A percentile compares a stretch with the other conserved stretches of the same genome.
phyloP scores from a whole-genome alignment of 2,797 vertebrate genomes.

The Hoplostethus mediterraneus region DNA sequence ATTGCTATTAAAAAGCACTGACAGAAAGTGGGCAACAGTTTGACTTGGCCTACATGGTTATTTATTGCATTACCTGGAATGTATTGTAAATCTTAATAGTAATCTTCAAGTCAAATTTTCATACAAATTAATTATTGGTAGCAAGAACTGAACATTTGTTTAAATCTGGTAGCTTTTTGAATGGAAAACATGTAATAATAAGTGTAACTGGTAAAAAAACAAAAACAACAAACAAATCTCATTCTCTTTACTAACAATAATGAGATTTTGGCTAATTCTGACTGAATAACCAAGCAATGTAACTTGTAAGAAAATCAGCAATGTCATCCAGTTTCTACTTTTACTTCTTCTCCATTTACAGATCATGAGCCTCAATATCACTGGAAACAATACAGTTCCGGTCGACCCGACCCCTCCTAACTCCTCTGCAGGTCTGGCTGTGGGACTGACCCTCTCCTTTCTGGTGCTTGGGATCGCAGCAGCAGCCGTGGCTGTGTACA shows the following conservation, averaged over 20 bases:
- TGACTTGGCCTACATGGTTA: constrained; percentile 16
- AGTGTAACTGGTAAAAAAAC: no score
- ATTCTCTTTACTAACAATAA: no score
- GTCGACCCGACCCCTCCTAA: fast-evolving
- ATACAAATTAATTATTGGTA: background rate
- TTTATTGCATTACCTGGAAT: constrained; percentile 7
- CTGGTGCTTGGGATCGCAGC: constrained; percentile 38
- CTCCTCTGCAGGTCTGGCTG: constrained; percentile 4
- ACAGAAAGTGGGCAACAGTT: background rate
- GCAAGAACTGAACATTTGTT: no score
- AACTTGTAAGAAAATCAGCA: background rate
- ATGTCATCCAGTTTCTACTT: background rate
- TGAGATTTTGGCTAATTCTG: background rate
- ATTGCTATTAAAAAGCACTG: background rate
- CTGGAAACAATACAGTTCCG: constrained; percentile 1
- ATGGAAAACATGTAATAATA: no score
- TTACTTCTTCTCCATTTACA: constrained; percentile 33
- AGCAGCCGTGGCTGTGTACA: constrained; percentile 37
- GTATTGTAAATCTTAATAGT: background rate
- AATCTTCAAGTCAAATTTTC: background rate
- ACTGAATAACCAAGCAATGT: background rate
- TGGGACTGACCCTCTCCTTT: constrained; percentile 67
- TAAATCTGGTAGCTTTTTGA: no score
- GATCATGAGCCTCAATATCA: constrained; percentile 40
- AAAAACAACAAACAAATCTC: no score